Conservation (phyloP, 2,888 invertebrate genomes). For the Hypolimnas misippus region DNA sequence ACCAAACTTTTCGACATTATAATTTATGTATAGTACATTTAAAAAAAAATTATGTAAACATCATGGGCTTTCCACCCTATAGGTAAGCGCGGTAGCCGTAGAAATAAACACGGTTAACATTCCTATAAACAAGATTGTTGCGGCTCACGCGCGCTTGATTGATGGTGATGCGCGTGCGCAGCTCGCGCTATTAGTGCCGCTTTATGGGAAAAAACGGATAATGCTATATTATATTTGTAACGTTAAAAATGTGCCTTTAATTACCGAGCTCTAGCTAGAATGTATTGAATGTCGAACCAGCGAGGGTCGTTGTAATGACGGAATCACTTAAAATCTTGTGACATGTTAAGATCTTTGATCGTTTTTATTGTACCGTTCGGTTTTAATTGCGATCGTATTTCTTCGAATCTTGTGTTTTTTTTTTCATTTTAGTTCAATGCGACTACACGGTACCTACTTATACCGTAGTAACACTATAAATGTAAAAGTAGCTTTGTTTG, state of each 20-base stretch:
- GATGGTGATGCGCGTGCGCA: slow-evolving; percentile 65
- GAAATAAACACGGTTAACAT: slow-evolving; percentile 80
- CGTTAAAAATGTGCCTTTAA: slow-evolving; percentile 38
- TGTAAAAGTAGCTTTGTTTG: too few relatives aligned
- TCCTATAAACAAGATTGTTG: slow-evolving; percentile 81
- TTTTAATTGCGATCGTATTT: slow-evolving; percentile 9
- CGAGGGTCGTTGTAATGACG: slow-evolving; percentile 20
- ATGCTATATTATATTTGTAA: slow-evolving; percentile 42
- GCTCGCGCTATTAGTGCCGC: slow-evolving; percentile 70
- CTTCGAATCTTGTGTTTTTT: neutral
- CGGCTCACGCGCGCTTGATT: slow-evolving; percentile 62
- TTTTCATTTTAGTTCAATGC: slow-evolving; percentile 7
- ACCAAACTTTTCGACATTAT: neutral
- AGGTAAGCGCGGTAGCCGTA: slow-evolving; percentile 51
- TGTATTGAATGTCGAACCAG: slow-evolving; percentile 9
- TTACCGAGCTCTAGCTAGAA: slow-evolving; percentile 27
- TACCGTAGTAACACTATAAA: too few relatives aligned
- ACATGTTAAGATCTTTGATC: slow-evolving; percentile 4
- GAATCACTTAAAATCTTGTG: slow-evolving; percentile 11
- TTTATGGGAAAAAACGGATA: slow-evolving; percentile 66
- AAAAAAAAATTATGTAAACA: neutral
- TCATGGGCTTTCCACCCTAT: slow-evolving; percentile 52
- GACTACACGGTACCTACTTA: neutral
- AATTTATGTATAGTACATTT: neutral
- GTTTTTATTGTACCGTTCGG: slow-evolving; percentile 5